Percentiles rank a stretch among this genome's conserved stretches.
These are phyloP conservation scores for Panurus biarmicus DNA, from an alignment of 2,113 vertebrate genomes.

Conservation along the genomic window DNA sequence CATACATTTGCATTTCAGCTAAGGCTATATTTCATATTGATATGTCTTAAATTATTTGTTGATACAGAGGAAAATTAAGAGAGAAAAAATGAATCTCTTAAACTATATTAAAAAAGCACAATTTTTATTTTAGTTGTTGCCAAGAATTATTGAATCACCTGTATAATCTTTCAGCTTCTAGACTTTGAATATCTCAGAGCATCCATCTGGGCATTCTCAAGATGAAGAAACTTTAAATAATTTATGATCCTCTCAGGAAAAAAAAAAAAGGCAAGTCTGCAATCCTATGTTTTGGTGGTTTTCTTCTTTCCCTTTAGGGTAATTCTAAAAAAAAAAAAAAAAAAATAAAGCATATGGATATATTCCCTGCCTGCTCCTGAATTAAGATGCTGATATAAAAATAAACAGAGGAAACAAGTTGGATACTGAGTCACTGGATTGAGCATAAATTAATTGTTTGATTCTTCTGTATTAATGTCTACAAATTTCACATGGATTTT, in stretches of 20 bases:
- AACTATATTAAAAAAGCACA: background rate
- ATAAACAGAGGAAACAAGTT: background rate
- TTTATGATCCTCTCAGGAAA: background rate
- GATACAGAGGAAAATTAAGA: background rate
- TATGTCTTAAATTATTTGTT: background rate
- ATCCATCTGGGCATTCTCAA: slow-evolving; percentile 10
- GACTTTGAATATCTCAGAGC: background rate
- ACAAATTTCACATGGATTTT: background rate
- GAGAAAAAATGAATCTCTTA: background rate
- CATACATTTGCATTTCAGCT: background rate
- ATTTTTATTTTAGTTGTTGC: background rate
- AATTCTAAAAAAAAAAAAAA: background rate
- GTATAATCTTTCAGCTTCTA: background rate
- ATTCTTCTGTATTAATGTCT: background rate
- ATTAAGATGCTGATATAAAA: background rate
- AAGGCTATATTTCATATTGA: background rate
- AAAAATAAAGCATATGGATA: background rate
- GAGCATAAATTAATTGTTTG: background rate
- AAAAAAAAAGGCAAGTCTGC: background rate
- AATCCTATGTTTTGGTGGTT: background rate
- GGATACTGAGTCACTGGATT: background rate
- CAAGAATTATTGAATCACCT: background rate
- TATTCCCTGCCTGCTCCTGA: background rate
- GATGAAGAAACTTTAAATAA: slow-evolving; percentile 26
- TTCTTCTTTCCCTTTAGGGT: background rate